Percentiles rank a stretch among this genome's conserved stretches.
These are phyloP conservation scores for Lamproptera curius DNA, from an alignment of 2,888 invertebrate species.

Conservation along the genomic window DNA sequence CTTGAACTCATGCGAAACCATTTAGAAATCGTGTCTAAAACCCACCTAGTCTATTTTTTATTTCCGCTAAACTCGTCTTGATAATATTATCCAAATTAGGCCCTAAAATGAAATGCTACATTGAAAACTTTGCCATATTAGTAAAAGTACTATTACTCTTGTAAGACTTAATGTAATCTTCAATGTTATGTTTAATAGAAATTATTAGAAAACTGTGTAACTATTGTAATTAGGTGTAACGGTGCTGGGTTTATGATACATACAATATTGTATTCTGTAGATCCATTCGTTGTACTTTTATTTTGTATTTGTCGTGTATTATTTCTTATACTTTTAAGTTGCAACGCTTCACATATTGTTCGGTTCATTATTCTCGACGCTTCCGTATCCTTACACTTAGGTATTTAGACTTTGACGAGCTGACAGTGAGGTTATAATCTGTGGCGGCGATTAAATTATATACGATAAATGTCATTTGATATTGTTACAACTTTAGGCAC, in stretches of 20 bases:
- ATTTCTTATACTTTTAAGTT: conserved; percentile 57
- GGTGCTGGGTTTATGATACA: conserved; percentile 75
- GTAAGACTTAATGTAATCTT: conserved; percentile 69
- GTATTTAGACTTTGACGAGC: conserved; percentile 28
- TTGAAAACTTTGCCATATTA: conserved; percentile 79
- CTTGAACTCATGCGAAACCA: conserved; percentile 18
- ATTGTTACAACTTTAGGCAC: conserved; percentile 17
- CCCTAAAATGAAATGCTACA: conserved; percentile 66
- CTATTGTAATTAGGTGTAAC: conserved; percentile 70
- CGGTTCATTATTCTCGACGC: conserved; percentile 56
- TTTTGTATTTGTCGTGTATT: conserved; percentile 65
- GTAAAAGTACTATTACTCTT: conserved; percentile 72
- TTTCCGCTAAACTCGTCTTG: conserved; percentile 56
- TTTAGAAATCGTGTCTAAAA: conserved; percentile 41
- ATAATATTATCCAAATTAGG: conserved; percentile 58
- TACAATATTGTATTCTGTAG: conserved; percentile 66
- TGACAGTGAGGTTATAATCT: conserved; percentile 30
- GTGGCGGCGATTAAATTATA: conserved; percentile 31
- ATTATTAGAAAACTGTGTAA: conserved; percentile 65
- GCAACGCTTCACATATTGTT: conserved; percentile 64
- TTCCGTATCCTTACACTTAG: conserved; percentile 32
- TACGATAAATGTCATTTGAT: conserved; percentile 18
- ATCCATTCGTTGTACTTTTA: conserved; percentile 65
- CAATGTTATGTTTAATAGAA: conserved; percentile 55
- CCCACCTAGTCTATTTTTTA: conserved; percentile 75